Conservation (phyloP, 2,113 vertebrate genomes). For the Sturnus vulgaris region DNA sequence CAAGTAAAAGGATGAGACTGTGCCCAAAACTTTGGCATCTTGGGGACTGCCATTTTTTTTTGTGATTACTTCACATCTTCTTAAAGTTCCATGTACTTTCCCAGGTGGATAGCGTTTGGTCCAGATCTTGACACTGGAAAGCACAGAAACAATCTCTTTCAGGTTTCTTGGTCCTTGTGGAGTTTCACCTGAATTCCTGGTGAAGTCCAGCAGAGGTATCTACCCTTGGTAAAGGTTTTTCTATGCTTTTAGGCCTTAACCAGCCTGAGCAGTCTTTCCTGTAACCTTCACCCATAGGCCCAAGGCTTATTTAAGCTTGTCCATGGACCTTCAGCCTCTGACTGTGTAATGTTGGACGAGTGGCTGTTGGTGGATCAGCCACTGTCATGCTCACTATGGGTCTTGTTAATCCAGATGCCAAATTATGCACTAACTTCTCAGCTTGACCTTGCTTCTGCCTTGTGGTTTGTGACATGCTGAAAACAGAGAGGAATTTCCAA, state of each 20-base stretch:
- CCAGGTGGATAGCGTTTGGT: background rate
- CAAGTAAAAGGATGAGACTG: background rate
- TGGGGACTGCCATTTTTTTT: background rate
- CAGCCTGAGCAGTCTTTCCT: background rate
- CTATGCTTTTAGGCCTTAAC: background rate
- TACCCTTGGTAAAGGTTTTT: background rate
- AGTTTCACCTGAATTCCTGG: background rate
- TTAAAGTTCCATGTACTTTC: background rate
- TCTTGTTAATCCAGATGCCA: background rate
- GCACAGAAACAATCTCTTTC: background rate
- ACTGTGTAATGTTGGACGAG: background rate
- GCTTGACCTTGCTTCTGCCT: background rate
- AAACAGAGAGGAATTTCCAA: background rate
- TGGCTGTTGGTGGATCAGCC: background rate
- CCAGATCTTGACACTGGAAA: background rate
- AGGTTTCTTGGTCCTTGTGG: background rate
- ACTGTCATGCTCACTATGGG: rapidly evolving
- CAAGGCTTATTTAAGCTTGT: background rate
- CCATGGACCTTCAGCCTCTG: background rate
- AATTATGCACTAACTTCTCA: background rate
- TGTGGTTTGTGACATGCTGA: background rate
- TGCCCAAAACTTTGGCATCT: background rate
- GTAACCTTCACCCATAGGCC: background rate
- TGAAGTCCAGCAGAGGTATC: background rate
- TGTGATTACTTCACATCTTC: background rate